These are phyloP conservation scores for Cantharis lateralis DNA, from an alignment of 2,888 invertebrate species.

Conservation along the genomic window DNA sequence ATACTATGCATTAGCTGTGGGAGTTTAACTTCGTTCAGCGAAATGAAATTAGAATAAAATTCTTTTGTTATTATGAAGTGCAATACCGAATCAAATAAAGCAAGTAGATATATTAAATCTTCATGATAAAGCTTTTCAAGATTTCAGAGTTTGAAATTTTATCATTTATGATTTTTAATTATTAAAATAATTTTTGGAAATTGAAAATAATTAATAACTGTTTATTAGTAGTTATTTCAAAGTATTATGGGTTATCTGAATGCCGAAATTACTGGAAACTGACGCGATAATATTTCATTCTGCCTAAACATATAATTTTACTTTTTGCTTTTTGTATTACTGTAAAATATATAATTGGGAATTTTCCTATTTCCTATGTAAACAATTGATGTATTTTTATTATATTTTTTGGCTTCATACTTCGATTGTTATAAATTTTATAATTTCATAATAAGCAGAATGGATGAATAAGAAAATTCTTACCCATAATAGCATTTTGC, in stretches of 20 bases:
- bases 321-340: background rate
- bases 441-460: background rate
- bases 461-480: slow-evolving; percentile 9
- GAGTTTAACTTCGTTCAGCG: background rate
- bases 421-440: background rate
- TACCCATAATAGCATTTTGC: slow-evolving; percentile 40
- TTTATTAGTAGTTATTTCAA: background rate
- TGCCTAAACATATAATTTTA: too few species aligned
- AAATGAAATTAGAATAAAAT: background rate
- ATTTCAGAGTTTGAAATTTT: background rate
- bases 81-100: background rate
- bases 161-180: too few species aligned
- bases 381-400: background rate
- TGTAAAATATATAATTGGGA: background rate
- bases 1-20: background rate
- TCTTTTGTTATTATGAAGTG: background rate
- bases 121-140: background rate
- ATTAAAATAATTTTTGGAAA: background rate
- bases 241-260: too few species aligned
- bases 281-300: too few species aligned
- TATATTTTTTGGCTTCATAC: background rate
- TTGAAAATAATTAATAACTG: background rate
- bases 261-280: too few species aligned
- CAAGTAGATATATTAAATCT: background rate
- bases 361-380: background rate